Conservation (phyloP, 1,140 invertebrate species). For the Cotesia glomerata region DNA sequence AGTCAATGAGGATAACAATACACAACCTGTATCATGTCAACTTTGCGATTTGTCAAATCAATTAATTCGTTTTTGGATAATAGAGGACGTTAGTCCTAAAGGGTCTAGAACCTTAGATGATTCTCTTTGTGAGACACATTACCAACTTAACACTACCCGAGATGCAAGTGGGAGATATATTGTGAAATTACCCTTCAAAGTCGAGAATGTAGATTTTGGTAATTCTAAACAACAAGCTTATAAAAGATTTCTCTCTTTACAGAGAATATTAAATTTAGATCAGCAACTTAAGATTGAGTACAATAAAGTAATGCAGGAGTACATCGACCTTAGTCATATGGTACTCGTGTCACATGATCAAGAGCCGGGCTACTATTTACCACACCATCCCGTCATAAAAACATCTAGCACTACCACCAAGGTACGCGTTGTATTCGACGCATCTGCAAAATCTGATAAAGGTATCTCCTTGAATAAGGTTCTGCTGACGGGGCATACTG, state of each 20-base stretch:
- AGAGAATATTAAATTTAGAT: conserved; percentile 12
- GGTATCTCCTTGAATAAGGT: conserved; percentile 48
- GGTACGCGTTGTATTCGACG: conserved; percentile 21
- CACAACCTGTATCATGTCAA: conserved; percentile 15
- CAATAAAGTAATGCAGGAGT: conserved; percentile 39
- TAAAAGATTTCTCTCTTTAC: conserved; percentile 10
- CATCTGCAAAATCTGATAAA: conserved; percentile 39
- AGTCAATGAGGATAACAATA: background rate
- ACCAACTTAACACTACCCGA: background rate
- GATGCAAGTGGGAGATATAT: conserved; percentile 19
- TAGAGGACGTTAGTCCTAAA: conserved; percentile 9
- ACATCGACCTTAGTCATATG: conserved; percentile 42
- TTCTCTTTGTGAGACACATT: conserved; percentile 21
- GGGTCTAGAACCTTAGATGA: background rate
- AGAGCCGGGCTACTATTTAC: conserved; percentile 38
- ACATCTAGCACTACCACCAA: conserved; percentile 42
- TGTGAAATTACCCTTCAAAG: conserved; percentile 24
- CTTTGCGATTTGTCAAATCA: conserved; percentile 17
- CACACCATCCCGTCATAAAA: conserved; percentile 46
- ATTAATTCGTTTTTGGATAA: conserved; percentile 19
- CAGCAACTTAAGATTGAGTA: conserved; percentile 27
- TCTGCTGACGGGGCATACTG: conserved; percentile 39
- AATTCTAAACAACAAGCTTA: conserved; percentile 19
- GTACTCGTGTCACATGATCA: background rate
- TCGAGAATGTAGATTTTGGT: conserved; percentile 5